Conservation (phyloP, 1,140 invertebrate genomes). For the Ips nitidus region DNA sequence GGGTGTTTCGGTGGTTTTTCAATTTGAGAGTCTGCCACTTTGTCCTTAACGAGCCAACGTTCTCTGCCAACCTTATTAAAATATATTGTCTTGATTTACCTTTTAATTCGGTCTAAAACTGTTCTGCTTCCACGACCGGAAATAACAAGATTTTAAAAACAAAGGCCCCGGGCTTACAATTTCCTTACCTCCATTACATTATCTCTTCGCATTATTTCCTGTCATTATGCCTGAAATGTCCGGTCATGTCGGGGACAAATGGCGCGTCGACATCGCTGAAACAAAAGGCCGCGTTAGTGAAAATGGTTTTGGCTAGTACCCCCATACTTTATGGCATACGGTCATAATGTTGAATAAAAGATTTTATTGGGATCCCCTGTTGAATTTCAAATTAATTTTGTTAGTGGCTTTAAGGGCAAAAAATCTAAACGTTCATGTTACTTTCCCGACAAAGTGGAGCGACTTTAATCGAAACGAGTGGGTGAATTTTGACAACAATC, state of each 20-base stretch:
- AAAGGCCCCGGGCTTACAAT: slow-evolving; percentile 28
- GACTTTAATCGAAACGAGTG: background rate
- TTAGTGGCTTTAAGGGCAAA: background rate
- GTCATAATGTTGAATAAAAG: background rate
- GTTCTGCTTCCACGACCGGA: slow-evolving; percentile 9
- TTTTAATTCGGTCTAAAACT: slow-evolving; percentile 14
- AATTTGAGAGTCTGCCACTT: too few species aligned
- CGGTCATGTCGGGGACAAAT: slow-evolving; percentile 41
- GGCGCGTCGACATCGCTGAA: slow-evolving; percentile 35
- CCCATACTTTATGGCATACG: background rate
- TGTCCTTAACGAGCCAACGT: too few species aligned
- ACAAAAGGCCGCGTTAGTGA: slow-evolving; percentile 31
- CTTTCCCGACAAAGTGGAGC: background rate
- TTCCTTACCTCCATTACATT: slow-evolving; percentile 51
- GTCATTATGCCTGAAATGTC: slow-evolving; percentile 43
- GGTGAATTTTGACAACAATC: slow-evolving; percentile 15
- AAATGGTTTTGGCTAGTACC: background rate
- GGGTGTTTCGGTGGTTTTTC: too few species aligned
- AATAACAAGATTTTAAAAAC: slow-evolving; percentile 35
- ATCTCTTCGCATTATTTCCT: slow-evolving; percentile 49
- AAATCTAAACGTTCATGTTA: background rate
- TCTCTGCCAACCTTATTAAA: slow-evolving; percentile 18
- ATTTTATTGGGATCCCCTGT: too few species aligned
- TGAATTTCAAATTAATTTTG: too few species aligned
- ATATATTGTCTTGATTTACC: slow-evolving; percentile 10